Evolutionary conservation across 2,888 invertebrate species (phyloP).

Genomic region (Zaprionus bogoriensis): DNA sequence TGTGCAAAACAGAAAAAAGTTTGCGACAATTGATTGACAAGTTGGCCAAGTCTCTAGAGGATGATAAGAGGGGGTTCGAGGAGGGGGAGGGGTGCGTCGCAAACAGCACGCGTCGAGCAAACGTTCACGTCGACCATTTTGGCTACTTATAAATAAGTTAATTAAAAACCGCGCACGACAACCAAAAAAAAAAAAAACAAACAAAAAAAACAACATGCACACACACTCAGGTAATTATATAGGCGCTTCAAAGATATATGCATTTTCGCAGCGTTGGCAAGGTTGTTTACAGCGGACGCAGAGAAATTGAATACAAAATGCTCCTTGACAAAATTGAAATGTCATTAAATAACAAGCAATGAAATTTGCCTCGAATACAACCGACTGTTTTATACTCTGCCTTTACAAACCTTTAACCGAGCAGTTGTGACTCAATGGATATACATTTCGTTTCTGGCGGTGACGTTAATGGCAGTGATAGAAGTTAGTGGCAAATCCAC

Average conservation of each 20-base stretch:
- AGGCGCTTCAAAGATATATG: neutral
- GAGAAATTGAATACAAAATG: constrained; percentile 19
- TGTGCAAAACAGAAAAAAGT: constrained; percentile 38
- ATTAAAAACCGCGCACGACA: constrained; percentile 63
- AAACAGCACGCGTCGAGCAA: constrained; percentile 43
- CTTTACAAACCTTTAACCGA: too few relatives aligned
- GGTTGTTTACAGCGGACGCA: constrained; percentile 7
- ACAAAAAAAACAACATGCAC: neutral
- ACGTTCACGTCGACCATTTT: constrained; percentile 34
- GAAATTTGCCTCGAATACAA: too few relatives aligned
- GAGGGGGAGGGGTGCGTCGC: constrained; percentile 27
- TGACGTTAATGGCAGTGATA: too few relatives aligned
- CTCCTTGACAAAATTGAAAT: constrained; percentile 60
- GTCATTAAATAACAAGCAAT: constrained; percentile 60
- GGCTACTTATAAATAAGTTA: constrained; percentile 65
- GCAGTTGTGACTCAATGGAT: too few relatives aligned
- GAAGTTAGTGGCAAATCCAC: too few relatives aligned
- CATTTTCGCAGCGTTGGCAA: neutral
- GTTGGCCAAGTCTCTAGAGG: constrained; percentile 49
- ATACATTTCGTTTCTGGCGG: too few relatives aligned
- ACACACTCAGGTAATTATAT: neutral
- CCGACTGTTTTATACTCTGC: too few relatives aligned
- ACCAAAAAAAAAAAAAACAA: constrained; percentile 4
- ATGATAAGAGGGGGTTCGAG: neutral
- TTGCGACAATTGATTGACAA: constrained; percentile 71